Base-by-base conservation (phyloP, 2,113 vertebrate species). In the Neomonachus schauinslandi region DNA sequence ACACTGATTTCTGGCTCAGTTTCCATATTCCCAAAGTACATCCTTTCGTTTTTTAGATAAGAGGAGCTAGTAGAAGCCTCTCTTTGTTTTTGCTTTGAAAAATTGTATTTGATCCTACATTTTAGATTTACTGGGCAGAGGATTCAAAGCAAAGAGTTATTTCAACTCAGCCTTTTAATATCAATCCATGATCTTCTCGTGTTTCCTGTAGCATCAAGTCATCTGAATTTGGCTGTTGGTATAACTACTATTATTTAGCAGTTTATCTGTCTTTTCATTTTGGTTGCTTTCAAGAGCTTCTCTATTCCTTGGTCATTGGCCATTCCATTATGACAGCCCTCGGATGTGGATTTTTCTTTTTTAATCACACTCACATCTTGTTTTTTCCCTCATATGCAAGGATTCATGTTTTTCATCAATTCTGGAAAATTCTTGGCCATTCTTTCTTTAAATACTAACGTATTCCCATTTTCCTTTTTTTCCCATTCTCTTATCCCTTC, bases 61-160 rank as follows among this genome's bases (percentile, higher is more conserved):
- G 31, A 89, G 69, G 0, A 97, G 5, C 13, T 65, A 91, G 19
- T 63, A 55, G 36, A 93, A 74, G 51, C 33, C 5, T 53, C 22
- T 86, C 24, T 26, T 80, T 77, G 33, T 57, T 87, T 83, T 93
- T 86, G 71, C 36, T 85, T 95, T 89, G 72, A 92, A 89, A 61
- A 81, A 85, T 71, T 53, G 86, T 72, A 36, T 63, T 86, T 94
- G 42, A 53, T 24, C n/a, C 1, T 88, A 69, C 5, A 85, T n/a
- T 87, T 57, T 85, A 93, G 28, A 82, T 46, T 97, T 74, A 57
- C 12, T 76, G 55, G 19, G 0, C 22, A 39, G 76, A 91, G 18
- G 19, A 91, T 77, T 88, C 10, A 67, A 82, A 5, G 4, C 42
- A 76, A 76, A 90, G 39, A 55, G 15, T 53, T 71, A 19, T 42